These are phyloP conservation scores for Eupithecia tripunctaria DNA, from an alignment of 2,888 invertebrate genomes.

Conservation along the genomic window DNA sequence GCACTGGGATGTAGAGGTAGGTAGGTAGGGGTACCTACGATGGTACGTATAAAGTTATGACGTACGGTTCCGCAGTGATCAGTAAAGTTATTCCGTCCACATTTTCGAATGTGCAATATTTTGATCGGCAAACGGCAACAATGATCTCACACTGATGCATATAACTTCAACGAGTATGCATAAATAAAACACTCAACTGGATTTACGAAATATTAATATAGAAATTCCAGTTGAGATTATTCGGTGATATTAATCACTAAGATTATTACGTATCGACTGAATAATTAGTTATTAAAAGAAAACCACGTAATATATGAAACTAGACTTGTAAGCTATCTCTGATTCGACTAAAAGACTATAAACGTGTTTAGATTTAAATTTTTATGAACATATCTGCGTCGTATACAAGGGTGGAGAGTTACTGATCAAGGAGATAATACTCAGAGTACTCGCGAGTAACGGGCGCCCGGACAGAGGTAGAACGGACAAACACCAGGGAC, in stretches of 20 bases:
- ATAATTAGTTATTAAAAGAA: constrained; percentile 76
- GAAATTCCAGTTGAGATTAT: constrained; percentile 66
- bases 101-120: constrained; percentile 72
- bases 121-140: constrained; percentile 51
- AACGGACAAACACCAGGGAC: constrained; percentile 9
- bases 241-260: constrained; percentile 76
- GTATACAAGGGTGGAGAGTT: constrained; percentile 74
- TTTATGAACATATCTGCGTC: constrained; percentile 82
- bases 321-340: constrained; percentile 81
- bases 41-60: constrained; percentile 19
- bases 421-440: constrained; percentile 80
- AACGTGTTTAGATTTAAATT: constrained; percentile 79
- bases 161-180: constrained; percentile 49
- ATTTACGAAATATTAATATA: constrained; percentile 51
- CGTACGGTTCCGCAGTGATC: constrained; percentile 30
- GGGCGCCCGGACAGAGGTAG: constrained; percentile 29
- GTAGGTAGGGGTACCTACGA: constrained; percentile 19
- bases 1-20: constrained; percentile 17
- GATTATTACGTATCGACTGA: constrained; percentile 78
- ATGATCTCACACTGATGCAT: constrained; percentile 70
- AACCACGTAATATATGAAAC: constrained; percentile 71
- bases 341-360: constrained; percentile 83
- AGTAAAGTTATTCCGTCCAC: constrained; percentile 77
- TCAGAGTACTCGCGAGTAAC: constrained; percentile 47
- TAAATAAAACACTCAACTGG: constrained; percentile 56